Evolutionary conservation across 2,797 vertebrate species (phyloP).

Genomic region (Scolopax rusticola): DNA sequence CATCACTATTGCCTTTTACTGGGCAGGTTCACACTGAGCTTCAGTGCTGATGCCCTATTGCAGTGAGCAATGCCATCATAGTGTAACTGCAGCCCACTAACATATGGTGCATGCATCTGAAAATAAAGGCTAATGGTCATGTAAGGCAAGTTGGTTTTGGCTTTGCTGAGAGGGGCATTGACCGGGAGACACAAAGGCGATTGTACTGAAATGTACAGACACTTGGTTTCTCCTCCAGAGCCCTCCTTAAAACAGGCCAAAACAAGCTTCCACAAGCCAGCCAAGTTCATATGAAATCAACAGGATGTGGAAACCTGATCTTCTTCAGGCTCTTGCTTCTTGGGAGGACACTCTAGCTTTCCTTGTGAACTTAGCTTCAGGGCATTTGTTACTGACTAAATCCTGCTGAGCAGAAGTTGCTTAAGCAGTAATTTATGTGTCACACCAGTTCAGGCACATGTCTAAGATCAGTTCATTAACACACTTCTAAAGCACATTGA

Average conservation of each 20-base stretch:
- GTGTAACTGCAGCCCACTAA: not conserved
- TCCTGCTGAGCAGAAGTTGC: constrained; percentile 54
- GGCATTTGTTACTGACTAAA: constrained; percentile 40
- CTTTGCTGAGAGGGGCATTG: constrained; percentile 13
- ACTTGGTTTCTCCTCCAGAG: not conserved
- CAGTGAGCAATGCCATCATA: not conserved
- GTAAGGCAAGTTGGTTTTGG: constrained; percentile 48
- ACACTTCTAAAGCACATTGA: not conserved
- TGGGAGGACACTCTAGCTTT: constrained; percentile 20
- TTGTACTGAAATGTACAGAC: constrained; percentile 34
- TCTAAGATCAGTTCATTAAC: constrained; percentile 26
- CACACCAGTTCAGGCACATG: constrained; percentile 14
- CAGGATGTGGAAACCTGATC: constrained; percentile 72
- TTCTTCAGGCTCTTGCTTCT: constrained; percentile 31
- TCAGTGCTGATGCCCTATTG: not conserved
- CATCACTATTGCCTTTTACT: not conserved
- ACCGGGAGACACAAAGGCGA: not conserved
- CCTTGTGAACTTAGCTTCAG: constrained; percentile 7
- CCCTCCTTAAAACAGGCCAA: constrained; percentile 53
- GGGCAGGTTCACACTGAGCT: not conserved
- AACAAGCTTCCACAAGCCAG: constrained; percentile 67
- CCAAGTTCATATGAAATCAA: constrained; percentile 56
- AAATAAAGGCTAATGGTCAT: constrained; percentile 18
- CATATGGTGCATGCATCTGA: not conserved
- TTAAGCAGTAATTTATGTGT: constrained; percentile 44